phyloP scores from a whole-genome alignment of 2,113 vertebrate species.

The Geococcyx californianus region DNA sequence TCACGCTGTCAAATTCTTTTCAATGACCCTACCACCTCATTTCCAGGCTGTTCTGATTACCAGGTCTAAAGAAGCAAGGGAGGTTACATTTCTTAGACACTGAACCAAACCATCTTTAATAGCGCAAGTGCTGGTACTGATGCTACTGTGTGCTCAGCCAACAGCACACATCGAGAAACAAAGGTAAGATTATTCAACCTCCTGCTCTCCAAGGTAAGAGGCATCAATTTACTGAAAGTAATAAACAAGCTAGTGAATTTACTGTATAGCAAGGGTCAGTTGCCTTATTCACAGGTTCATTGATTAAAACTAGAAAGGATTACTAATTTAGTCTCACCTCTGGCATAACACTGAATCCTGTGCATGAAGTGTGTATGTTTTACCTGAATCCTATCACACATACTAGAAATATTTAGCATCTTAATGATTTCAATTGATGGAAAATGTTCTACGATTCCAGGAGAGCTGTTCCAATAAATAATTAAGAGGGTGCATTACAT shows the following conservation, averaged over 20 bases:
- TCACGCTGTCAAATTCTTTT: not conserved
- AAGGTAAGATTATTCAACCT: not conserved
- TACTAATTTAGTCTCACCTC: not conserved
- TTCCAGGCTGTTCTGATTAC: not conserved
- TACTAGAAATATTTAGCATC: not conserved
- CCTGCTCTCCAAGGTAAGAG: not conserved
- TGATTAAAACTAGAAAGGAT: not conserved
- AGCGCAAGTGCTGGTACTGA: not conserved
- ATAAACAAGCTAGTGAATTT: not conserved
- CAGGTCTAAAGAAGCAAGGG: not conserved
- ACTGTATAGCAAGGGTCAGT: not conserved
- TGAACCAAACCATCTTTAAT: not conserved
- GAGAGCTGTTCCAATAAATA: not conserved
- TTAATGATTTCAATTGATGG: not conserved
- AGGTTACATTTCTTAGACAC: not conserved
- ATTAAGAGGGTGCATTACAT: not conserved
- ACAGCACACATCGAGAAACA: not conserved
- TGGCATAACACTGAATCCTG: not conserved
- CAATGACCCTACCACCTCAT: not conserved
- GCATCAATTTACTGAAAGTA: not conserved
- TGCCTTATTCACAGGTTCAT: not conserved
- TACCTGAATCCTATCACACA: not conserved
- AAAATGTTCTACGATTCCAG: not conserved
- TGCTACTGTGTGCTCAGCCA: not conserved
- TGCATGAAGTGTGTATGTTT: not conserved